phyloP scores from a whole-genome alignment of 1,140 invertebrate genomes.

The Formica exsecta region DNA sequence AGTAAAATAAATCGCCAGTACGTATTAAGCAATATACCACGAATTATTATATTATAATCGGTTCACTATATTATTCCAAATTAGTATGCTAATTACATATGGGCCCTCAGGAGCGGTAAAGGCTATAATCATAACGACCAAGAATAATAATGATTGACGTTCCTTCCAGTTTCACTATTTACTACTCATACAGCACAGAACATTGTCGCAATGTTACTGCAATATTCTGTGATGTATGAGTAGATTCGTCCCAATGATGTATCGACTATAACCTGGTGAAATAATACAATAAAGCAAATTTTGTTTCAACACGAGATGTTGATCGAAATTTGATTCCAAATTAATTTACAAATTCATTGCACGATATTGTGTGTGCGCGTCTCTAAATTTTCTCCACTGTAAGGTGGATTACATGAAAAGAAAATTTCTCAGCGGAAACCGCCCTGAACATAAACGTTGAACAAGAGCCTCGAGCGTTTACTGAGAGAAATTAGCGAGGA shows the following conservation, averaged over 20 bases:
- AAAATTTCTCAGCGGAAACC: not conserved
- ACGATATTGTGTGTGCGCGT: not conserved
- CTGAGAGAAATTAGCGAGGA: slow-evolving; percentile 30
- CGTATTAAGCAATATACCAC: slow-evolving; percentile 18
- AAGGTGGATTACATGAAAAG: not conserved
- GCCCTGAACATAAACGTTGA: not conserved
- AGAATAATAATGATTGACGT: slow-evolving; percentile 25
- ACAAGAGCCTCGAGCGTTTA: not conserved
- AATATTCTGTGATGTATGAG: no score
- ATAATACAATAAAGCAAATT: slow-evolving; percentile 1
- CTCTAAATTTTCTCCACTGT: not conserved
- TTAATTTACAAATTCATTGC: not conserved
- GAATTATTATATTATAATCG: slow-evolving; percentile 54
- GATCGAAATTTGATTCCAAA: not conserved
- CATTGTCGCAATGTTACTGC: no score
- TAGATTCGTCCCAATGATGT: not conserved
- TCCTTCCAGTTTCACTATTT: not conserved
- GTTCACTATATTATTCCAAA: slow-evolving; percentile 41
- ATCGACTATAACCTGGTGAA: not conserved
- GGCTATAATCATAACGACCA: not conserved
- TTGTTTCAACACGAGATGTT: not conserved
- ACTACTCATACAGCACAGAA: not conserved
- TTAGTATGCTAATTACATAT: slow-evolving; percentile 43
- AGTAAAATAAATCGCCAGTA: slow-evolving; percentile 23
- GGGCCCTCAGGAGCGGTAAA: not conserved